A percentile compares a stretch with the other conserved stretches of the same genome.
Conservation (phyloP, 2,888 invertebrate genomes). For the Itoplectis maculator region DNA sequence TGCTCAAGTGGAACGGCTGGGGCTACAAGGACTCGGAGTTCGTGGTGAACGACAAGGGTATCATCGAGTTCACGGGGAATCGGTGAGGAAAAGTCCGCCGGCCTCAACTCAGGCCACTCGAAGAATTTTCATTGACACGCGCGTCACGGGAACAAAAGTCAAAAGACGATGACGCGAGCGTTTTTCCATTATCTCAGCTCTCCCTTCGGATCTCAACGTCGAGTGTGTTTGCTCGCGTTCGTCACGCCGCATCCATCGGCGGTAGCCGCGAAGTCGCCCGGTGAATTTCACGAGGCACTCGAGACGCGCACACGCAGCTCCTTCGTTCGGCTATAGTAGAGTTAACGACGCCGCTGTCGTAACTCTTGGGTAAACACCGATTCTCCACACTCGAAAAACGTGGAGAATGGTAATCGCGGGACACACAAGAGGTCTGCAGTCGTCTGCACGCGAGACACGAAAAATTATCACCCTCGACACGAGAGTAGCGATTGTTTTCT, state of each 20-base stretch:
- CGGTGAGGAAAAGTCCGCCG: conserved; percentile 86
- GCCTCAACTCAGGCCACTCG: background rate
- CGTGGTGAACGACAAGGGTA: conserved; percentile 87
- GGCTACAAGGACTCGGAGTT: conserved; percentile 99
- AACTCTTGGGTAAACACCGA: conserved; percentile 59
- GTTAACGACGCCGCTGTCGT: conserved; percentile 50
- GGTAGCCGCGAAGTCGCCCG: background rate
- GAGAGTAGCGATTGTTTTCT: background rate
- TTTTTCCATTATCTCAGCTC: conserved; percentile 26
- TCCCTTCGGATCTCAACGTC: background rate
- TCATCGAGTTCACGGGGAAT: conserved; percentile 93
- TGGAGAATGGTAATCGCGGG: conserved; percentile 27
- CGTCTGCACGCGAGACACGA: background rate
- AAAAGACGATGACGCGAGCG: too few species aligned
- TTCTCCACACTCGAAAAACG: conserved; percentile 16
- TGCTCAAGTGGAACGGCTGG: conserved; percentile 99
- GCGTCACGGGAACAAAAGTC: background rate
- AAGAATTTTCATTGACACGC: background rate
- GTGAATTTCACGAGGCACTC: background rate
- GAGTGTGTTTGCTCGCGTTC: conserved; percentile 34
- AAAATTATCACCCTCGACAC: conserved; percentile 12
- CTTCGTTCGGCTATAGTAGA: too few species aligned
- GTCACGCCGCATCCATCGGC: background rate
- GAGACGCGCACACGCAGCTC: conserved; percentile 38
- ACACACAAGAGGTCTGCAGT: conserved; percentile 1